Percentiles rank a stretch among this genome's conserved stretches.
Conservation (phyloP, 2,797 vertebrate genomes). For the Sebastes baramenuke region DNA sequence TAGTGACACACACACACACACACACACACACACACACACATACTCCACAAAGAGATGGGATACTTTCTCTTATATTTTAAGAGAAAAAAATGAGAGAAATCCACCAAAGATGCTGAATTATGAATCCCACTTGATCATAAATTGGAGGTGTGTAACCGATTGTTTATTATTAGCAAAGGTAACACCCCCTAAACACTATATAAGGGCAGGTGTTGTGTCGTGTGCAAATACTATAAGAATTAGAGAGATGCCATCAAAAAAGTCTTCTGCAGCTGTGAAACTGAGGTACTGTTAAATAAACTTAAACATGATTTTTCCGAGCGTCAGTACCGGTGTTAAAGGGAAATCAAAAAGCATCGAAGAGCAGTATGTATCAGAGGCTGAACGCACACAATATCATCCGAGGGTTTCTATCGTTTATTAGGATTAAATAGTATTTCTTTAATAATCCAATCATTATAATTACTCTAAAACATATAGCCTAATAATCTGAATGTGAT, state of each 20-base stretch:
- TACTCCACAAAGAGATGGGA: too few species aligned
- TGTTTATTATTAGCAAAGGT: background rate
- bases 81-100: background rate
- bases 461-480: background rate
- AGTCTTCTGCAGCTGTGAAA: background rate
- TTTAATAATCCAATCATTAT: background rate
- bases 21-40: background rate
- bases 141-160: background rate
- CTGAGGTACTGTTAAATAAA: background rate
- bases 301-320: background rate
- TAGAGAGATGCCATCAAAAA: background rate
- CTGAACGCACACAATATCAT: background rate
- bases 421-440: background rate
- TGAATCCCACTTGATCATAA: background rate
- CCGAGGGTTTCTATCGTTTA: background rate
- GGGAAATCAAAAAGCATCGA: background rate
- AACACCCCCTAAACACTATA: background rate
- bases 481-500: background rate
- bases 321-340: background rate
- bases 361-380: too few species aligned
- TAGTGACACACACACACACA: slow-evolving; percentile 23
- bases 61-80: background rate
- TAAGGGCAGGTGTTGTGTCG: background rate
- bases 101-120: background rate
- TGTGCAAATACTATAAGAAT: background rate